Evolutionary conservation across 2,113 vertebrate species (phyloP).

Genomic region (Mirza zaza): DNA sequence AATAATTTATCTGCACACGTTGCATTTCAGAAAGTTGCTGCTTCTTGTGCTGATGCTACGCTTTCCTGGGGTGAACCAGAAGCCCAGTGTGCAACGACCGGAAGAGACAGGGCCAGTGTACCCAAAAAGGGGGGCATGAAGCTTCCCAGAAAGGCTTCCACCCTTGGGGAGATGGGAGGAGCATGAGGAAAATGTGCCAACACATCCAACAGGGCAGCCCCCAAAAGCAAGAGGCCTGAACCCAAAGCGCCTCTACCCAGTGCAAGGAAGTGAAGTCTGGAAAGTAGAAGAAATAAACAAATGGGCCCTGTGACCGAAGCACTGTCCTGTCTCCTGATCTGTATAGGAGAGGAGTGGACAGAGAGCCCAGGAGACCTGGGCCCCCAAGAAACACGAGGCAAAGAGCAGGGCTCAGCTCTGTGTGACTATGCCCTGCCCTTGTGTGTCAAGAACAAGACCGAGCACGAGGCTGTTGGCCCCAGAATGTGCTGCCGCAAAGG

Average conservation of each 20-base stretch:
- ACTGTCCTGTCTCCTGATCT: rapidly evolving
- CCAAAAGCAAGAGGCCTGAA: not conserved
- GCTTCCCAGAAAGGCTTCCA: not conserved
- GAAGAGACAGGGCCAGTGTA: not conserved
- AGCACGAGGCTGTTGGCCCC: not conserved
- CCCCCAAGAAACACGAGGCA: not conserved
- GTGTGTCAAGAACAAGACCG: rapidly evolving
- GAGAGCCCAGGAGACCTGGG: not conserved
- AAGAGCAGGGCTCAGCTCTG: rapidly evolving
- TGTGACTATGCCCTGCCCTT: rapidly evolving
- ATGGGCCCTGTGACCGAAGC: rapidly evolving
- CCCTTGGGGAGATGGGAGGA: not conserved
- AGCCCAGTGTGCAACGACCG: not conserved
- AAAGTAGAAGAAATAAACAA: rapidly evolving
- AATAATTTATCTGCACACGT: slow-evolving; percentile 63
- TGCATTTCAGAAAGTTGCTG: slow-evolving; percentile 58
- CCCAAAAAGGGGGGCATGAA: rapidly evolving
- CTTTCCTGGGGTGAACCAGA: not conserved
- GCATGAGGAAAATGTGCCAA: rapidly evolving
- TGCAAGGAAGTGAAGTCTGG: not conserved
- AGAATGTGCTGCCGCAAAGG: not conserved
- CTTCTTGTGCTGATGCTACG: slow-evolving; percentile 48
- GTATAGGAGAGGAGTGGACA: rapidly evolving
- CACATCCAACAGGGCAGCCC: not conserved
- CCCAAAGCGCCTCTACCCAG: not conserved